These are phyloP conservation scores for Acanthosepion pharaonis DNA, from an alignment of 2,888 invertebrate genomes.

Conservation along the genomic window DNA sequence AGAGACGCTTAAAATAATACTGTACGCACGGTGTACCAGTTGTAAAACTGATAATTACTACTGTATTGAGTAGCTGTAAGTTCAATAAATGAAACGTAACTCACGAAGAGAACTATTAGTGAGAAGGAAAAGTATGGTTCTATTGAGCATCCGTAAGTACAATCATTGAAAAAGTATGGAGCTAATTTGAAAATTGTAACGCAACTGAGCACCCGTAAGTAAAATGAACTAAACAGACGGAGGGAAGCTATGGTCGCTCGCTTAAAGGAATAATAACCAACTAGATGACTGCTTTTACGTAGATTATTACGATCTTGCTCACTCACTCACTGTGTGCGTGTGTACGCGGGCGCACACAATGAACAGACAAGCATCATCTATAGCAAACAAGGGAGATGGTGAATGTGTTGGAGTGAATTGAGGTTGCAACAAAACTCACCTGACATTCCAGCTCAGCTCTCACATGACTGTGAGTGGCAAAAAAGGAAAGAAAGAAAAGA, in stretches of 20 bases:
- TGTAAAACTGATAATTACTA: too few species aligned
- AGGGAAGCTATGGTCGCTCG: too few species aligned
- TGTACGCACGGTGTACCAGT: too few species aligned
- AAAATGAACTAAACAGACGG: too few species aligned
- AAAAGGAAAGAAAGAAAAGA: background rate
- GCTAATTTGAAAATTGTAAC: too few species aligned
- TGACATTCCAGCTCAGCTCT: slow-evolving; percentile 1
- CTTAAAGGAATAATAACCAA: too few species aligned
- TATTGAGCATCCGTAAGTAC: background rate
- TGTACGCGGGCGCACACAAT: background rate
- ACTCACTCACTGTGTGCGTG: background rate
- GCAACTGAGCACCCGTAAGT: too few species aligned
- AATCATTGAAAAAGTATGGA: too few species aligned
- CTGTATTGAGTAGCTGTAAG: too few species aligned
- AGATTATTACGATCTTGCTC: background rate
- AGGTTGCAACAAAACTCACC: slow-evolving; percentile 23
- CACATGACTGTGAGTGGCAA: background rate
- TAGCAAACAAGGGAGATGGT: background rate
- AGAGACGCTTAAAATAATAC: too few species aligned
- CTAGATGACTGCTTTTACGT: background rate
- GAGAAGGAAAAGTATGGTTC: background rate
- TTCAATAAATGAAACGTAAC: too few species aligned
- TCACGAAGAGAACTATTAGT: background rate
- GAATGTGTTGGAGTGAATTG: background rate
- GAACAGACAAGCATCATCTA: background rate